Evolutionary conservation across 2,113 vertebrate genomes (phyloP).

Genomic region (Orycteropus afer): DNA sequence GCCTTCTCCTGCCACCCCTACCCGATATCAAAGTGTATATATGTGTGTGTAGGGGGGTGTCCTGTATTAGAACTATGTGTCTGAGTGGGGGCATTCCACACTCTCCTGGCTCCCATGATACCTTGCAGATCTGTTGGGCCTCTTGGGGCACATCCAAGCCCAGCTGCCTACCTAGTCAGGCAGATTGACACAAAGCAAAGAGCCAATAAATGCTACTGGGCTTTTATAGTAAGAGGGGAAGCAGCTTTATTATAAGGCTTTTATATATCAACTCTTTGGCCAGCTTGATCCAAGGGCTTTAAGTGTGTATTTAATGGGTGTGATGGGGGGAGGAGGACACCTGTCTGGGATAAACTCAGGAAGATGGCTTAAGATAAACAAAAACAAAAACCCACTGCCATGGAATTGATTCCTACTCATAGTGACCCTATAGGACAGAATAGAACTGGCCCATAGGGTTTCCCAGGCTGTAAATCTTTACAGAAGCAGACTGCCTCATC

Average conservation of each 20-base stretch:
- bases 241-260: slow-evolving; percentile 63
- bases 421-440: too few species aligned
- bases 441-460: too few species aligned
- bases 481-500: too few species aligned
- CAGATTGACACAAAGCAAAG: slow-evolving; percentile 46
- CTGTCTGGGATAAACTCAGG: background rate
- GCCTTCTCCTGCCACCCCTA: background rate
- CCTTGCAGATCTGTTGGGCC: background rate
- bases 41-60: background rate
- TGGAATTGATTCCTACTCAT: too few species aligned
- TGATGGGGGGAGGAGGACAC: background rate
- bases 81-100: background rate
- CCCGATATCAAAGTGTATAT: background rate
- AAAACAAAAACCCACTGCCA: too few species aligned
- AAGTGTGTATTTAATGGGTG: background rate
- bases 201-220: slow-evolving; percentile 43
- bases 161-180: background rate
- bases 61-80: too few species aligned
- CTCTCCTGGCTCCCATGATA: slow-evolving; percentile 11
- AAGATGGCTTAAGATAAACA: too few species aligned
- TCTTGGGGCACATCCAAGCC: background rate
- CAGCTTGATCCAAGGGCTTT: background rate
- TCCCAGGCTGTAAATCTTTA: too few species aligned
- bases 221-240: slow-evolving; percentile 63
- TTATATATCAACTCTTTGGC: background rate